phyloP scores from a whole-genome alignment of 2,113 vertebrate genomes.

The Burhinus bistriatus region DNA sequence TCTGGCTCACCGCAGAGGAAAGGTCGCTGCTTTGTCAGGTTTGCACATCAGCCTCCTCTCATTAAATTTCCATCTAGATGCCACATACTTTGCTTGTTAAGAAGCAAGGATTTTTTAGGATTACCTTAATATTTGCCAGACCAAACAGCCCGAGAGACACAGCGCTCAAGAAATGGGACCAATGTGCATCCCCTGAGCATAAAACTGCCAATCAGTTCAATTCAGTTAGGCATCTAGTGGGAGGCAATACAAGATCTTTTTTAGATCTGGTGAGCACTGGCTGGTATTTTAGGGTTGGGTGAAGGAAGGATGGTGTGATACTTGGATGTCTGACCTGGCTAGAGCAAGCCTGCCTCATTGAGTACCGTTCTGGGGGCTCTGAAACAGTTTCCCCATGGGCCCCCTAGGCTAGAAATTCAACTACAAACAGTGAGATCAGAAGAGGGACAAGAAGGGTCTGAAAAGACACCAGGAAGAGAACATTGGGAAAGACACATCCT shows the following conservation, averaged over 20 bases:
- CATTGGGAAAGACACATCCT: neutral
- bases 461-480: neutral
- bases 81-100: neutral
- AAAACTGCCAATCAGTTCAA: neutral
- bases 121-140: neutral
- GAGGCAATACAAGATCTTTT: neutral
- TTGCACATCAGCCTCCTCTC: neutral
- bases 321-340: neutral
- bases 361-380: neutral
- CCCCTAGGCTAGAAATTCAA: neutral
- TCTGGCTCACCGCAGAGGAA: neutral
- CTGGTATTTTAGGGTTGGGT: neutral
- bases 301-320: neutral
- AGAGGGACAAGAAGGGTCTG: neutral
- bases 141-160: neutral
- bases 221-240: neutral
- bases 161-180: neutral
- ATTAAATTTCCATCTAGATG: constrained; percentile 41
- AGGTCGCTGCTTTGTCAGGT: constrained; percentile 44
- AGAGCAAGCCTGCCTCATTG: neutral
- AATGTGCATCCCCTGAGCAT: neutral
- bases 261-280: neutral
- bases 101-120: neutral
- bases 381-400: neutral
- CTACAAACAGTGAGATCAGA: neutral